Percentiles rank a stretch among this genome's conserved stretches.
These are phyloP conservation scores for Dipodomys merriami DNA, from an alignment of 2,113 vertebrate species.

Conservation along the genomic window DNA sequence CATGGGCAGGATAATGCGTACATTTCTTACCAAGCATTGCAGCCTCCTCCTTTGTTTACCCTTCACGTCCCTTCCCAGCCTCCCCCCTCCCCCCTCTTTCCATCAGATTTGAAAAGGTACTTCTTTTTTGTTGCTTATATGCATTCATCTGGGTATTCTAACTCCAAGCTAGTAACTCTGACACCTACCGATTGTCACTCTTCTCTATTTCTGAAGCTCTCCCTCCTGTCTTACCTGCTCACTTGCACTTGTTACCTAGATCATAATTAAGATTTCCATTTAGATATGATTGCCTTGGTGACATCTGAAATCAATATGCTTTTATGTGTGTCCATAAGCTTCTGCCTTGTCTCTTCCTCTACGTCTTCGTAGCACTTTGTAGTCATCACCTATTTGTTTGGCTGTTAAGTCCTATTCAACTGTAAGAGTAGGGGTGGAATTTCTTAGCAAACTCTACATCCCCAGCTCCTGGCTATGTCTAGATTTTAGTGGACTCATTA, in stretches of 20 bases:
- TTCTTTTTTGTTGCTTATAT: neutral
- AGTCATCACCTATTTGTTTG: neutral
- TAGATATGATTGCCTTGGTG: neutral
- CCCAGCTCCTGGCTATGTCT: neutral
- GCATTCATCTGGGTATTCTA: slow-evolving; percentile 23
- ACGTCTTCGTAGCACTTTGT: neutral
- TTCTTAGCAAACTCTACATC: neutral
- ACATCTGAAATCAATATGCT: neutral
- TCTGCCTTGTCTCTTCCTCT: too few relatives aligned
- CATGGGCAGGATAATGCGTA: too few relatives aligned
- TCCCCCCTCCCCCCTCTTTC: too few relatives aligned
- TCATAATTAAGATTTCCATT: neutral
- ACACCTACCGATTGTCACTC: neutral
- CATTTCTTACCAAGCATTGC: too few relatives aligned
- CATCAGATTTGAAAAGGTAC: neutral
- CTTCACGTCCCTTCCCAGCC: too few relatives aligned
- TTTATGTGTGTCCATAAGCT: neutral
- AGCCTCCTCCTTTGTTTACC: too few relatives aligned
- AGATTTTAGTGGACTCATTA: neutral
- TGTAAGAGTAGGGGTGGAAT: neutral
- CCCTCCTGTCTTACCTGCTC: too few relatives aligned
- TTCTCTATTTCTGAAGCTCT: neutral
- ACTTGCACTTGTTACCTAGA: too few relatives aligned
- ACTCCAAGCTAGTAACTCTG: neutral
- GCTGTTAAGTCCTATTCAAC: neutral